Conservation (phyloP, 2,113 vertebrate genomes). For the Bettongia penicillata region DNA sequence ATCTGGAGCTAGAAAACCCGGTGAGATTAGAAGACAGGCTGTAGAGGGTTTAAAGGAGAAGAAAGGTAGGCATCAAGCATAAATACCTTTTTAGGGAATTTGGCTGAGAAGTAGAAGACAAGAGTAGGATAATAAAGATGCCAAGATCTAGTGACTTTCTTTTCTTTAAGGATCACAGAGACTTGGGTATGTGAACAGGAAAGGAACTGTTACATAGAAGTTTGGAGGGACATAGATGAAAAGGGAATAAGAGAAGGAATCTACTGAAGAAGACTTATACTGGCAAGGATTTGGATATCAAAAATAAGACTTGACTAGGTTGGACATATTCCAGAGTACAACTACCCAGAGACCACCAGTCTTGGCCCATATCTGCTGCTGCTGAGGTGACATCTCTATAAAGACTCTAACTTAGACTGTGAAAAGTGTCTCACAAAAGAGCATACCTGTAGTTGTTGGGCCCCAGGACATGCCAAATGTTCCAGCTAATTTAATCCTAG, state of each 20-base stretch:
- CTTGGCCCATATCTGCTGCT: neutral
- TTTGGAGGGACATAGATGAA: neutral
- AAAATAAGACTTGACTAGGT: slow-evolving; percentile 30
- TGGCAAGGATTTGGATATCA: slow-evolving; percentile 7
- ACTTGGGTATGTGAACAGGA: neutral
- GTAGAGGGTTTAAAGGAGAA: neutral
- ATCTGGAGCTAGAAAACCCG: neutral
- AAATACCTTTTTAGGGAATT: neutral
- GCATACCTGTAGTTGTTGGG: neutral
- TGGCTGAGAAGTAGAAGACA: neutral
- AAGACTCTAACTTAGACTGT: no score
- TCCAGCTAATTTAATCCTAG: neutral
- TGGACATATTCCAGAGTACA: neutral
- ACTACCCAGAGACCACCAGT: neutral
- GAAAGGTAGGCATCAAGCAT: neutral
- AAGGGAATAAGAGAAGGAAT: neutral
- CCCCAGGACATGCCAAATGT: neutral
- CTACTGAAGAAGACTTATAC: neutral
- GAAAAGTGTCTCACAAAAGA: neutral
- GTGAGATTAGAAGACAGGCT: neutral
- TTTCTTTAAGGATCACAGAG: neutral
- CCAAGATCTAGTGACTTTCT: neutral
- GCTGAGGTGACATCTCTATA: neutral
- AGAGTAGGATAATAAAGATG: neutral
- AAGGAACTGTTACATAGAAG: neutral